These are phyloP conservation scores for Drosophila kepulauana DNA, from an alignment of 1,140 invertebrate species.

Conservation along the genomic window DNA sequence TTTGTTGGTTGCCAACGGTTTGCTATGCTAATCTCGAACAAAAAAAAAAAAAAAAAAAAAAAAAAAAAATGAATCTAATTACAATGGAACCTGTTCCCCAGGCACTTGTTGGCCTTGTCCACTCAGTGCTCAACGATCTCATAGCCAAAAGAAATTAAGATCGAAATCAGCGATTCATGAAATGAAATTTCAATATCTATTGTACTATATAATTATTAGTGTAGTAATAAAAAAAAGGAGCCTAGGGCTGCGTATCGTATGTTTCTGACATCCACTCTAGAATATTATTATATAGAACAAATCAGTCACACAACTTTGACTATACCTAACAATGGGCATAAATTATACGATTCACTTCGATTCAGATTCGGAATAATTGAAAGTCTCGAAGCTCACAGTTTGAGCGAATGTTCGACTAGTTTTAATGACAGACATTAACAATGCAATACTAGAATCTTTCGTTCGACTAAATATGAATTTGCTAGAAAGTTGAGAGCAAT, in stretches of 20 bases:
- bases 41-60: too few species aligned
- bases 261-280: slow-evolving; percentile 1
- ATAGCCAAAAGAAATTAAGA: slow-evolving; percentile 39
- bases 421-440: neutral
- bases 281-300: neutral
- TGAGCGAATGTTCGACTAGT: neutral
- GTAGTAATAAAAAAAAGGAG: neutral
- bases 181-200: slow-evolving; percentile 1
- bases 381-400: neutral
- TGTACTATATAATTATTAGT: slow-evolving; percentile 1
- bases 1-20: slow-evolving; percentile 10
- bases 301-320: neutral
- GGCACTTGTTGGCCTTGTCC: slow-evolving; percentile 37
- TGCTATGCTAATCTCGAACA: slow-evolving; percentile 32
- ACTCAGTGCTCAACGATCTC: slow-evolving; percentile 1
- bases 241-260: neutral
- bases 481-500: too few species aligned
- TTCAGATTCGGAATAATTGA: neutral
- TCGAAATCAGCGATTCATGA: slow-evolving; percentile 21
- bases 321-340: neutral
- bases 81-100: slow-evolving; percentile 44
- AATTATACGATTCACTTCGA: slow-evolving; percentile 8
- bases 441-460: neutral
- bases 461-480: neutral
- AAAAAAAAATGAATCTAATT: slow-evolving; percentile 33